Conservation (phyloP, 2,113 vertebrate species). For the Sakesphorus luctuosus region DNA sequence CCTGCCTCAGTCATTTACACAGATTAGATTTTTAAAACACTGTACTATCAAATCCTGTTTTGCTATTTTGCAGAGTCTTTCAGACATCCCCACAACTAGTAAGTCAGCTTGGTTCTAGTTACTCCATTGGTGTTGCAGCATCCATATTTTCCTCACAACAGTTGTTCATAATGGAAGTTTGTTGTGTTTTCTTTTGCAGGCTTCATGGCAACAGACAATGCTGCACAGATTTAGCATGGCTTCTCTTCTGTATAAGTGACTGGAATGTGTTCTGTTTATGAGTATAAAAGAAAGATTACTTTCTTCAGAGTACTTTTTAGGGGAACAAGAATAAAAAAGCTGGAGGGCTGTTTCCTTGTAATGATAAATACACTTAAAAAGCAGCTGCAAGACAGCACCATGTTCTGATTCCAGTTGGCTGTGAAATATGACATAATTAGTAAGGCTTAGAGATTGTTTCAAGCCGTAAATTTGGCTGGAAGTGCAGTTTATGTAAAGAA, state of each 20-base stretch:
- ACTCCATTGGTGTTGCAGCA: not conserved
- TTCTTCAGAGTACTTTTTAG: not conserved
- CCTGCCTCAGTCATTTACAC: not conserved
- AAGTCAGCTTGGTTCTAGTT: not conserved
- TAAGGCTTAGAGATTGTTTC: not conserved
- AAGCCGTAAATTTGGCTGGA: not conserved
- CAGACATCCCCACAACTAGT: not conserved
- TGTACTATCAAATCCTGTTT: not conserved
- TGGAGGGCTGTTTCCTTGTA: not conserved
- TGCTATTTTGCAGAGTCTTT: not conserved
- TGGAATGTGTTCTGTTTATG: not conserved
- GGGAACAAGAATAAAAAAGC: not conserved
- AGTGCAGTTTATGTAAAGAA: not conserved
- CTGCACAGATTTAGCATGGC: not conserved
- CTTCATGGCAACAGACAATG: not conserved
- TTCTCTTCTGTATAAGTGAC: not conserved
- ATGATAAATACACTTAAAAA: conserved; percentile 7
- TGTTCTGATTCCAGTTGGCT: not conserved
- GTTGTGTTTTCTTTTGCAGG: not conserved
- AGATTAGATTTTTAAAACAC: not conserved
- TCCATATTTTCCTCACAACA: not conserved
- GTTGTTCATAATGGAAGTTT: not conserved
- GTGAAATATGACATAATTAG: not conserved
- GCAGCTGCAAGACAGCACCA: not conserved
- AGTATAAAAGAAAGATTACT: not conserved